Evolutionary conservation across 2,113 vertebrate genomes (phyloP), one percentile per base, ranked within the genome.

Genomic region (Bos javanicus): DNA sequence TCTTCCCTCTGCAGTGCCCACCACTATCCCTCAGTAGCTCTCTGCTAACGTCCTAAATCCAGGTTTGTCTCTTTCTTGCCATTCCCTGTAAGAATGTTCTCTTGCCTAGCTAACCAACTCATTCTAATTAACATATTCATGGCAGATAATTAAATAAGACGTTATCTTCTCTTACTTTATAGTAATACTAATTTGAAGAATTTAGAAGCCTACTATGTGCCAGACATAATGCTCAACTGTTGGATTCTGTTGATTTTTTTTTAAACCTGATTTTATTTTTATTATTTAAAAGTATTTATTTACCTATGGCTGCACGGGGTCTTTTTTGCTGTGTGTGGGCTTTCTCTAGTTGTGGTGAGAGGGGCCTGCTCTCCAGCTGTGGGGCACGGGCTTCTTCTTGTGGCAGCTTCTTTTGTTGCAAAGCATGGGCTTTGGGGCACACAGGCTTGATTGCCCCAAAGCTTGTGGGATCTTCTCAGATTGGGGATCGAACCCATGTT

Each of bases 331-430:
- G n/a, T 71, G 67, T 6, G 67, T 23, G 67, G n/a, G n/a, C n/a
- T 71, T 16, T 17, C 5, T 36, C n/a, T 23, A 71, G 9, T 0
- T 36, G 10, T 36, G 19, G 67, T 5, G 0, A 39, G 19, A 39
- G 67, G 10, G n/a, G n/a, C n/a, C 67, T 71, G 67, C 67, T 23
- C 67, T 36, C n/a, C 67, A 23, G n/a, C 30, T 39, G 10, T 0
- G 67, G 67, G 67, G 67, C 67, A 6, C 2, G 0, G 19, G 64
- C 5, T 71, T 21, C 64, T 23, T 19, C 4, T 36, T 36, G 64
- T 0, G 9, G n/a, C 0, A 19, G 64, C 9, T 5, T 11, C 9
- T 23, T n/a, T 10, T 21, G 10, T 12, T 23, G 17, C 67, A 13
- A 14, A 25, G 36, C 71, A 2, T 14, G 71, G 71, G 71, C 71